These are phyloP conservation scores for Bombus balteatus DNA, from an alignment of 1,140 invertebrate genomes.

Conservation along the genomic window DNA sequence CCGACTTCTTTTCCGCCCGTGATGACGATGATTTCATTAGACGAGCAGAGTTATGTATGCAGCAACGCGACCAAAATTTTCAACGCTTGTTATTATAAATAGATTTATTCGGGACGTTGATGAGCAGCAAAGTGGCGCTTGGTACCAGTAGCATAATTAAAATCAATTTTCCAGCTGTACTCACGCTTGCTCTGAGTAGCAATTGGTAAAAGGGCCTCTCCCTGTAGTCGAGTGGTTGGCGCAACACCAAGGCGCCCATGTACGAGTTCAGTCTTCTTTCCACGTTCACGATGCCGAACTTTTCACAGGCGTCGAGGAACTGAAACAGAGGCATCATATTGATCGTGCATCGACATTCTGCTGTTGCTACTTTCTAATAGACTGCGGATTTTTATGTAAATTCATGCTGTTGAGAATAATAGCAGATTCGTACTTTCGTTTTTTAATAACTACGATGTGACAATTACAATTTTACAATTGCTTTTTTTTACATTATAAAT, in stretches of 20 bases:
- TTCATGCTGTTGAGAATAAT: not conserved
- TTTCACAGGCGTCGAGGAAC: slow-evolving; percentile 88
- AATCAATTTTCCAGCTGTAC: slow-evolving; percentile 77
- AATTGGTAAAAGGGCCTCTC: slow-evolving; percentile 90
- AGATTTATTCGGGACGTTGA: slow-evolving; percentile 10
- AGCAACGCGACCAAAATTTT: no score
- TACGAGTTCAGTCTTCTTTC: slow-evolving; percentile 86
- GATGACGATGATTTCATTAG: no score
- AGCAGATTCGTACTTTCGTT: no score
- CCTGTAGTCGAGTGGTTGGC: slow-evolving; percentile 87
- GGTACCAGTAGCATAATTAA: slow-evolving; percentile 61
- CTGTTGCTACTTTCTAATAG: no score
- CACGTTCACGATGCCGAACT: slow-evolving; percentile 87
- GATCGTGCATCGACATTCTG: not conserved
- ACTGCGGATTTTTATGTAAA: not conserved
- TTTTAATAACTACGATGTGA: accelerated
- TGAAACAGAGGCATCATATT: slow-evolving; percentile 78
- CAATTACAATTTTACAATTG: no score
- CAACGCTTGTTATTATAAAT: slow-evolving; percentile 8
- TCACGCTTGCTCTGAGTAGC: slow-evolving; percentile 87
- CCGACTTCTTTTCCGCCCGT: no score
- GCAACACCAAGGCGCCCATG: slow-evolving; percentile 86
- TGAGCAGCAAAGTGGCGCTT: not conserved
- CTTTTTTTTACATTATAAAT: no score
- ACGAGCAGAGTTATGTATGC: no score